Conservation (phyloP, 1,140 invertebrate genomes). For the Elysia chlorotica region DNA sequence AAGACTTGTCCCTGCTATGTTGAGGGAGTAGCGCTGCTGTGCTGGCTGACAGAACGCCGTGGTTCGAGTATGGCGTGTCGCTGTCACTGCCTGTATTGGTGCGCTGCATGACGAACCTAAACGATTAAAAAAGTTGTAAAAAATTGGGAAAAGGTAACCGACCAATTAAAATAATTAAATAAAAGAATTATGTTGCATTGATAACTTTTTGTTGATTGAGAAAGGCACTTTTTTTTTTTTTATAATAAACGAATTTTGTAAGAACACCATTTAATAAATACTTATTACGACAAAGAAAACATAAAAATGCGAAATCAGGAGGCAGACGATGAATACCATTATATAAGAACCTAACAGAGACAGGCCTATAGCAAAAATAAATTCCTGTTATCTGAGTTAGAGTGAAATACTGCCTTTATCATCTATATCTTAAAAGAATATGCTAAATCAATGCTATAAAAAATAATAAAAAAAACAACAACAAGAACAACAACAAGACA, state of each 20-base stretch:
- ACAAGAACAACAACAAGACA: no score
- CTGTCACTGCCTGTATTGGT: not conserved
- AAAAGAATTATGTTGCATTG: not conserved
- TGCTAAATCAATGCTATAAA: no score
- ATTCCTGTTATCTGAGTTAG: no score
- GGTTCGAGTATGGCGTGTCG: constrained; percentile 20
- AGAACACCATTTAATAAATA: no score
- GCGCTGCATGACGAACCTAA: constrained; percentile 28
- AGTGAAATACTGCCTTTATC: no score
- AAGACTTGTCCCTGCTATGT: not conserved
- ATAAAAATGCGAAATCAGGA: no score
- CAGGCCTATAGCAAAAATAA: no score
- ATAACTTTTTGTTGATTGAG: not conserved
- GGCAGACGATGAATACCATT: no score
- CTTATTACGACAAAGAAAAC: no score
- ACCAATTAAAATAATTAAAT: not conserved
- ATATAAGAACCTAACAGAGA: no score
- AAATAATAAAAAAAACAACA: no score
- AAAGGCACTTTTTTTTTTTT: not conserved
- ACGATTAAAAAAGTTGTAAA: not conserved
- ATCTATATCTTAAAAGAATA: no score
- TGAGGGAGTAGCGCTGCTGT: not conserved
- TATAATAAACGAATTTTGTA: not conserved
- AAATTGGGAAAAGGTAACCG: not conserved
- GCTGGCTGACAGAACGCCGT: constrained; percentile 26